Base-by-base conservation (phyloP, 2,888 invertebrate species). In the Plebejus anna region DNA sequence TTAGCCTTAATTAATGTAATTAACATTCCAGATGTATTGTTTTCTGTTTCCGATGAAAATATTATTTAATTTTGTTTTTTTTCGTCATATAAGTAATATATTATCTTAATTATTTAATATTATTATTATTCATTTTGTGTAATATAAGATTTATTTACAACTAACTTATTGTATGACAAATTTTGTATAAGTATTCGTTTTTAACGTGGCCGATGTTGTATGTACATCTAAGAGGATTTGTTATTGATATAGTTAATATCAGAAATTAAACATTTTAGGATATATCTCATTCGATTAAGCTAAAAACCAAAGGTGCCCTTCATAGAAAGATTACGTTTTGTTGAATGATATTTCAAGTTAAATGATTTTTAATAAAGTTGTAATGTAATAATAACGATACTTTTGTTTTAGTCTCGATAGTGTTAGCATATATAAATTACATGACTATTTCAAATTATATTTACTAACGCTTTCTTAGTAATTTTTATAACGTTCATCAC, bases 281-380 rank as follows among this genome's bases (percentile, higher is more conserved):
- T 92, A 86, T 94, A 94, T 91, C 89, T 89, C 94, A 95, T 95
- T 94, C 88, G 92, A 90, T 86, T 96, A 96, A 96, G 96, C 96
- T 96, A 95, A 95, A 96, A 96, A 96, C 96, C 96, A 96, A 96
- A 96, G 96, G 96, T 96, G 96, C 96, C 96, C 96, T 96, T 95
- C 95, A 94, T 93, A 94, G 91, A 92, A 92, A 89, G 90, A 92
- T 92, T 93, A 93, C 92, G 92, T 94, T 94, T 91, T 94, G 93
- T 94, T 94, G 89, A 89, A 90, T 90, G 89, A 92, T 92, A 90
- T 91, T 92, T 92, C 92, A 91, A 92, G 92, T 92, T 92, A 87
- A 92, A 91, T 92, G 88, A 89, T 92, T 92, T 89, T 91, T 88
- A 90, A 91, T 90, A 87, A 89, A 92, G 88, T 92, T 93, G 92